Percentiles rank a stretch among this genome's conserved stretches.
Evolutionary conservation across 2,113 vertebrate genomes (phyloP).

Genomic region (Scartelaos histophorus): DNA sequence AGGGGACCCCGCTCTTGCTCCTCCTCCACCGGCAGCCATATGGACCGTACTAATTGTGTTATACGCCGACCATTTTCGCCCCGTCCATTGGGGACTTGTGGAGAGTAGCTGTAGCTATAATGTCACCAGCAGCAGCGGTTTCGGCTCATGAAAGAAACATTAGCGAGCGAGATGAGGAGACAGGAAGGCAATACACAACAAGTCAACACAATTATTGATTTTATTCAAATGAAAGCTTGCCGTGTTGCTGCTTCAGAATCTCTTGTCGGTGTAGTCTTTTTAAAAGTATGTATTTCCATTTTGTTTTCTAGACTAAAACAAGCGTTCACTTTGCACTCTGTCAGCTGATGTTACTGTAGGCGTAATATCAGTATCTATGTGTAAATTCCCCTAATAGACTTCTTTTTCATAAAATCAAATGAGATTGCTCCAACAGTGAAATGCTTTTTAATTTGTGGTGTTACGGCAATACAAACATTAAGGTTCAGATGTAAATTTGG

Average conservation of each 20-base stretch:
- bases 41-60: constrained; percentile 76
- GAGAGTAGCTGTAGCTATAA: constrained; percentile 69
- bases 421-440: constrained; percentile 29
- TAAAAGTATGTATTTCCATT: constrained; percentile 39
- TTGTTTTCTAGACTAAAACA: constrained; percentile 20
- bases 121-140: constrained; percentile 73
- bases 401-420: constrained; percentile 7
- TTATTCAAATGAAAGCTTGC: constrained; percentile 68
- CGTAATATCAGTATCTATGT: constrained; percentile 20
- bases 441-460: constrained; percentile 26
- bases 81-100: constrained; percentile 73
- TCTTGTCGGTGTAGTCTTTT: constrained; percentile 40
- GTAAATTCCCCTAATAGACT: constrained; percentile 12
- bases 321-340: constrained; percentile 16
- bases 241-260: constrained; percentile 37
- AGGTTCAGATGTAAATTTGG: constrained; percentile 56
- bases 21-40: constrained; percentile 73
- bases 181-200: constrained; percentile 73
- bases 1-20: constrained; percentile 51
- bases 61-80: constrained; percentile 73
- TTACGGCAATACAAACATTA: constrained; percentile 37
- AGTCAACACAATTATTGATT: constrained; percentile 79
- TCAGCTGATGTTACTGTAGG: constrained; percentile 28
- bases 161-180: constrained; percentile 68
- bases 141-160: constrained; percentile 80